Evolutionary conservation across 2,888 invertebrate species (phyloP), one percentile per base, ranked within the genome.

Genomic region (Colostygia pectinataria): DNA sequence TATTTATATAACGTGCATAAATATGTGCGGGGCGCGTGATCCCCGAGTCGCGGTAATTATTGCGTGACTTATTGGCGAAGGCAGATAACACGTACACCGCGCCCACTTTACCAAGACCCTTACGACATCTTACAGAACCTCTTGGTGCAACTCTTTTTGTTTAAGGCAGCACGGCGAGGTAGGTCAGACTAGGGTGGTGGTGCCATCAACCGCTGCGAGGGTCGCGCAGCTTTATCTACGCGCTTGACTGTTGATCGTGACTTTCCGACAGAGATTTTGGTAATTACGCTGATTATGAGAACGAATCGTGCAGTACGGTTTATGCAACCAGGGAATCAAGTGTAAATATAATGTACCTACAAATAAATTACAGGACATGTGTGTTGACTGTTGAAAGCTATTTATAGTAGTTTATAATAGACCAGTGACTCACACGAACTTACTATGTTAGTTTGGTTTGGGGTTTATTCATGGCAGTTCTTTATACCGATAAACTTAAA

Each of bases 21-120:
- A 88, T 85, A 84, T 81, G 80, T 80, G 77, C 77, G 72, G 68
- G 78, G 80, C 71, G 80, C 76, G 84, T 80, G 87, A 83, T 81
- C 74, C 79, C 72, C 73, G 66, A 72, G 69, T 74, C 79, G 83
- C 82, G 78, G 89, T 85, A 90, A 89, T 90, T 89, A 90, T 85
- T 82, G 87, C 80, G 80, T 88, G 88, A 90, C 87, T 89, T 89
- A 89, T 90, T 89, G 88, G 80, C 80, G 80, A 77, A 77, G 72
- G 74, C 75, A 83, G 89, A 89, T 89, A 89, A 85, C 88, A 83
- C 83, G 83, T 83, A 79, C 77, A 64, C 67, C 66, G 64, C 74
- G 66, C 67, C 88, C 80, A 77, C 52, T 56, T 39, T 68, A 57
- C 40, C 3, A 36, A 64, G 80, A 79, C 28, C 83, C 60, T 60